phyloP scores from a whole-genome alignment of 2,888 invertebrate species.

The Boloria selene region DNA sequence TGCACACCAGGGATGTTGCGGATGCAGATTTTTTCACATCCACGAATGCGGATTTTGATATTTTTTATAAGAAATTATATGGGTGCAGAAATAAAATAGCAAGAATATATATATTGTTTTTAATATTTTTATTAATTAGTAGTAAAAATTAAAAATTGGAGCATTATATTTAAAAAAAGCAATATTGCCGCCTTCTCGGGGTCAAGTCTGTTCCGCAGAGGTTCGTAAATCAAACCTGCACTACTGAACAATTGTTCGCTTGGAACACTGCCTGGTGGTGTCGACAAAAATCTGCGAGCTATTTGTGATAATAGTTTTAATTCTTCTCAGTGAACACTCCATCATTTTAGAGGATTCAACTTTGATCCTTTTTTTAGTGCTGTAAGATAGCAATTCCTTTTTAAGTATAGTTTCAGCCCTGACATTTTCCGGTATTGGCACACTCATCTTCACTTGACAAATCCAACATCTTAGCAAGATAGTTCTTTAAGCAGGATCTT shows the following conservation, averaged over 20 bases:
- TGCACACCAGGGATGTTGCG: too few relatives aligned
- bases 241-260: conserved; percentile 4
- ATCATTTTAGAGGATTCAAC: background rate
- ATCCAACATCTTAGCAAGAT: background rate
- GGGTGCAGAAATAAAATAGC: too few relatives aligned
- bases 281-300: conserved; percentile 1
- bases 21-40: too few relatives aligned
- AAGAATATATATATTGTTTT: too few relatives aligned
- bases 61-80: too few relatives aligned
- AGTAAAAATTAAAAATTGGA: conserved; percentile 16
- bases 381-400: too few relatives aligned
- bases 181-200: conserved; percentile 35
- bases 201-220: conserved; percentile 34
- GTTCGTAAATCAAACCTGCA: conserved; percentile 30
- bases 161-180: conserved; percentile 26
- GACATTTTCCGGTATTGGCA: too few relatives aligned
- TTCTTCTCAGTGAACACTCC: background rate
- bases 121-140: conserved; percentile 2
- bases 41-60: too few relatives aligned
- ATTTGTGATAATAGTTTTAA: background rate
- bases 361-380: too few relatives aligned
- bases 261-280: conserved; percentile 1
- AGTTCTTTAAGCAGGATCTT: background rate
- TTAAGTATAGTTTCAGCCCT: too few relatives aligned
- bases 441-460: conserved; percentile 8